phyloP scores from a whole-genome alignment of 2,888 invertebrate species.

The Noctua janthe region DNA sequence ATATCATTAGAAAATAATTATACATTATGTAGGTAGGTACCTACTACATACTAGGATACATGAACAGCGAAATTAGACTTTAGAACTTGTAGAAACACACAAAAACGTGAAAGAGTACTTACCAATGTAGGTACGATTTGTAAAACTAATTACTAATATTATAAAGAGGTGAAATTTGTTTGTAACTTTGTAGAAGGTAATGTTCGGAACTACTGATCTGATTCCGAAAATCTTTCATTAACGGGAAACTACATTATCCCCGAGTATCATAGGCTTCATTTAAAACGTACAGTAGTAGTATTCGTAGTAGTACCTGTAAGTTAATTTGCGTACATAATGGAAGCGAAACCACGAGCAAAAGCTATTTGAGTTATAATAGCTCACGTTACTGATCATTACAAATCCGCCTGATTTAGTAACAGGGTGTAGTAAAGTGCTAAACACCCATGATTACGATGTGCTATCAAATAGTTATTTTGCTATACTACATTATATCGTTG shows the following conservation, averaged over 20 bases:
- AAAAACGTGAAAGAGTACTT: neutral
- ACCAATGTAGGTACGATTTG: neutral
- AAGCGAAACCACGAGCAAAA: neutral
- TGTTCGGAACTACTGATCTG: neutral
- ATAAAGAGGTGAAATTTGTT: neutral
- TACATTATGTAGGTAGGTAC: neutral
- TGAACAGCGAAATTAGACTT: conserved; percentile 24
- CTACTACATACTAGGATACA: neutral
- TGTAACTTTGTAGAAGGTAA: neutral
- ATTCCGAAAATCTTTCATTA: neutral
- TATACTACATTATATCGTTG: conserved; percentile 9
- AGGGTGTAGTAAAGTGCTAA: neutral
- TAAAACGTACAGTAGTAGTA: neutral
- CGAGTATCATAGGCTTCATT: neutral
- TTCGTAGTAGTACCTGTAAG: neutral
- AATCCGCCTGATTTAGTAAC: conserved; percentile 16
- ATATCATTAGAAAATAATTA: conserved; percentile 57
- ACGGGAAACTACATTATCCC: neutral
- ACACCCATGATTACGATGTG: conserved; percentile 25
- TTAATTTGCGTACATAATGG: neutral
- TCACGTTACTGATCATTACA: neutral
- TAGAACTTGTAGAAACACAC: neutral
- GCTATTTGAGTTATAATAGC: conserved; percentile 27
- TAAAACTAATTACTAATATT: conserved; percentile 1
- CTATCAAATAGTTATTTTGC: conserved; percentile 14